These are phyloP conservation scores for Spisula solida DNA, from an alignment of 2,888 invertebrate species.

Conservation along the genomic window DNA sequence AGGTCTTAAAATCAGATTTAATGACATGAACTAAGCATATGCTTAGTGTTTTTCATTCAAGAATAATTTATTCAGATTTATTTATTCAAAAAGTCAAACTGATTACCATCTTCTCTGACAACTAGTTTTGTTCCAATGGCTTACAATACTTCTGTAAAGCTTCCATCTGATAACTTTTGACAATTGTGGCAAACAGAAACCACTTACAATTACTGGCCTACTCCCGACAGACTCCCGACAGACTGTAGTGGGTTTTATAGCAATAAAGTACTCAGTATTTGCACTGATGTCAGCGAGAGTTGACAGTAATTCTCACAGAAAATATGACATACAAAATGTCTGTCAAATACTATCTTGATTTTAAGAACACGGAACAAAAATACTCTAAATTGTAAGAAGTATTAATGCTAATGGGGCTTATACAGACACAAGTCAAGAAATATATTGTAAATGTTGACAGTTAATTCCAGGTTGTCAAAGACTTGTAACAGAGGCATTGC, in stretches of 20 bases:
- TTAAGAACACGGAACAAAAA: background rate
- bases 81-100: slow-evolving; percentile 16
- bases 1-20: too few species aligned
- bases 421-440: slow-evolving; percentile 6
- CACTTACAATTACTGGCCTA: slow-evolving; percentile 32
- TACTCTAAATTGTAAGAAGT: background rate
- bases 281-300: slow-evolving; percentile 31
- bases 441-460: slow-evolving; percentile 1
- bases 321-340: slow-evolving; percentile 18
- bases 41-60: background rate
- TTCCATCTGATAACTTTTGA: slow-evolving; percentile 42
- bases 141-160: slow-evolving; percentile 30
- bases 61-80: slow-evolving; percentile 15
- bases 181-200: slow-evolving; percentile 43
- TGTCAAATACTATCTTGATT: slow-evolving; percentile 20
- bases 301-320: slow-evolving; percentile 37
- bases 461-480: background rate
- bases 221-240: slow-evolving; percentile 18
- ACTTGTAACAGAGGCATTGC: background rate
- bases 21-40: background rate
- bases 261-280: slow-evolving; percentile 20
- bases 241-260: slow-evolving; percentile 22
- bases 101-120: slow-evolving; percentile 10
- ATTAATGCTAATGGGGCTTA: slow-evolving; percentile 14
- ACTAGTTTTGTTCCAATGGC: slow-evolving; percentile 3